Base-by-base conservation (phyloP, 2,113 vertebrate species). In the Ranitomeya imitator region DNA sequence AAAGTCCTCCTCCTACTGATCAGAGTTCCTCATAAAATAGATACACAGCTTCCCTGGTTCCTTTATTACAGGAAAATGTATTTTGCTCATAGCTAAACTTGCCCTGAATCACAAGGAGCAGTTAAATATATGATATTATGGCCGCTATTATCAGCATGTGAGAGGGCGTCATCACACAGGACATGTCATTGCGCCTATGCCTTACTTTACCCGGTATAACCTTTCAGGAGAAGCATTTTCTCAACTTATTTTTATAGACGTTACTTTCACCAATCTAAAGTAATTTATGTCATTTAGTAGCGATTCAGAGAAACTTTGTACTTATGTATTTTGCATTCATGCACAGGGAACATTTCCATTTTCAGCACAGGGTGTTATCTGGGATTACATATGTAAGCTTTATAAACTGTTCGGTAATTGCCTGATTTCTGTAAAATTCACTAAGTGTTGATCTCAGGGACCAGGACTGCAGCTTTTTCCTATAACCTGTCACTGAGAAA, bases 181-280 rank as follows among this genome's bases (percentile, higher is more conserved):
- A 78, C 18, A n/a, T n/a, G 37, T 1, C 19, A 8, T 45, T 45
- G 37, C 57, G 52, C 55, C n/a, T 55, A 23, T 79, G 19, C 23
- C 15, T 79, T 21, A 19, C 10, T 55, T 78, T n/a, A 57, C 52
- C 51, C 0, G 19, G 11, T 55, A 15, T 79, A 3, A n/a, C 18
- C 77, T 79, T 79, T n/a, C 1, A 52, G 16, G 18, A 10, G 57
- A 57, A 86, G 88, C 37, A 90, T 16, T 3, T 77, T 87, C 86
- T 88, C 6, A 7, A 45, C 4, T 23, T 9, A 51, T 73, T 78
- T 19, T 84, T 74, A 45, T 45, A 45, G 6, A 37, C 2, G 10
- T 54, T 54, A 78, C 13, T 7, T 23, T 18, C 0, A 23, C 16
- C 52, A 55, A 78, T 16, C 7, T n/a, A n/a, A 15, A 23, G 45